Evolutionary conservation across 2,113 vertebrate genomes (phyloP).

Genomic region (Recurvirostra avosetta): DNA sequence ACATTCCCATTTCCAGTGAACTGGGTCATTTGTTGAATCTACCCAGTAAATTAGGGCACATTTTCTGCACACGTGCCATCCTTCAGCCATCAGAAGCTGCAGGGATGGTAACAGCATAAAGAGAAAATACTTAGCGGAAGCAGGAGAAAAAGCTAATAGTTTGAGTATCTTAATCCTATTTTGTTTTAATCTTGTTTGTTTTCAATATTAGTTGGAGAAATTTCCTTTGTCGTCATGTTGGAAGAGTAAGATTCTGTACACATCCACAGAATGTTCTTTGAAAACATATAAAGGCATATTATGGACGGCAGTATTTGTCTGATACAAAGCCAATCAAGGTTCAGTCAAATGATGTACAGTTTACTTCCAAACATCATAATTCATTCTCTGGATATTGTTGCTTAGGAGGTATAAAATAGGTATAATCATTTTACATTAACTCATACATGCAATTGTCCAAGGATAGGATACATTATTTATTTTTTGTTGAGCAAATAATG

Average conservation of each 20-base stretch:
- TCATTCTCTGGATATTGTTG: neutral
- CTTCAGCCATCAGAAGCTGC: neutral
- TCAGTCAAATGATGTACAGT: neutral
- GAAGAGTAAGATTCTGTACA: neutral
- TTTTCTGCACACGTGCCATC: neutral
- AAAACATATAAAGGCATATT: neutral
- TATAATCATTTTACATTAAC: neutral
- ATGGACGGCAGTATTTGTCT: neutral
- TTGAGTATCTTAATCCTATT: slow-evolving; percentile 38
- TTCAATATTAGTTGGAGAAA: slow-evolving; percentile 13
- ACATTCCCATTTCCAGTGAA: neutral
- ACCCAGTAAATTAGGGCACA: neutral
- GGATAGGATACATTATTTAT: neutral
- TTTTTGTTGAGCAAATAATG: neutral
- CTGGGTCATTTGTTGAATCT: neutral
- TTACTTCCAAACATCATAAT: neutral
- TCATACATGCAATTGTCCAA: neutral
- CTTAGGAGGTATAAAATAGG: neutral
- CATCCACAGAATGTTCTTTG: neutral
- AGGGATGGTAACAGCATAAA: neutral
- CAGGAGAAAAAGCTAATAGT: slow-evolving; percentile 1
- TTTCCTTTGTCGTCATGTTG: slow-evolving; percentile 10
- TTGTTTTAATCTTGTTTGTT: slow-evolving; percentile 31
- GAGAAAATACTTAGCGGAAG: neutral
- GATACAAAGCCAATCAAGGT: neutral